phyloP scores from a whole-genome alignment of 1,140 invertebrate species.

The Solenopsis invicta region DNA sequence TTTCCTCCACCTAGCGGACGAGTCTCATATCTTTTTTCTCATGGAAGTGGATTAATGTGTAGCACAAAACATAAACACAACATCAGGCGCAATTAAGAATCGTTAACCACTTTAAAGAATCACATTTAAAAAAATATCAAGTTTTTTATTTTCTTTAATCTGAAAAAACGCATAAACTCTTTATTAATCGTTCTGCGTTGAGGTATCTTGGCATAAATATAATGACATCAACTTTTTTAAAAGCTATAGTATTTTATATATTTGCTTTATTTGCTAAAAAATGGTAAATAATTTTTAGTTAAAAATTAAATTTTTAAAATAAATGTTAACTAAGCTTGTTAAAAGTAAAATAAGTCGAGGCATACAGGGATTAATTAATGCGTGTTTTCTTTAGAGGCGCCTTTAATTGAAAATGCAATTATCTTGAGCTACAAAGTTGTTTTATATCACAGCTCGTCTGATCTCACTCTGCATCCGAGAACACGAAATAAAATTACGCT shows the following conservation, averaged over 20 bases:
- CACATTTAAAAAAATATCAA: background rate
- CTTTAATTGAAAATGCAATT: conserved; percentile 55
- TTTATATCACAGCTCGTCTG: conserved; percentile 2
- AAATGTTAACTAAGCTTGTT: background rate
- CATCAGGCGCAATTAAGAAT: background rate
- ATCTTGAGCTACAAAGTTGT: background rate
- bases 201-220: background rate
- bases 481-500: conserved; percentile 45
- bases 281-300: background rate
- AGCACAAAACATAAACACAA: background rate
- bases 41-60: conserved; percentile 6
- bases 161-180: background rate
- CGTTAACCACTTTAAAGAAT: background rate
- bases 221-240: background rate
- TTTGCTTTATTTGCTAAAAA: background rate
- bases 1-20: background rate
- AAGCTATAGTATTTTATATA: background rate
- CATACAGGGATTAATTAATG: background rate
- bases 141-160: background rate
- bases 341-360: conserved; percentile 11
- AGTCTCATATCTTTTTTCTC: background rate
- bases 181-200: background rate
- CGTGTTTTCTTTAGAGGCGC: background rate
- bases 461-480: background rate
- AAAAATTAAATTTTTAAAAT: conserved; percentile 16